Percentiles rank a stretch among this genome's conserved stretches.
These are phyloP conservation scores for Brachypalpus laphriformis DNA, from an alignment of 2,888 invertebrate species.

Conservation along the genomic window DNA sequence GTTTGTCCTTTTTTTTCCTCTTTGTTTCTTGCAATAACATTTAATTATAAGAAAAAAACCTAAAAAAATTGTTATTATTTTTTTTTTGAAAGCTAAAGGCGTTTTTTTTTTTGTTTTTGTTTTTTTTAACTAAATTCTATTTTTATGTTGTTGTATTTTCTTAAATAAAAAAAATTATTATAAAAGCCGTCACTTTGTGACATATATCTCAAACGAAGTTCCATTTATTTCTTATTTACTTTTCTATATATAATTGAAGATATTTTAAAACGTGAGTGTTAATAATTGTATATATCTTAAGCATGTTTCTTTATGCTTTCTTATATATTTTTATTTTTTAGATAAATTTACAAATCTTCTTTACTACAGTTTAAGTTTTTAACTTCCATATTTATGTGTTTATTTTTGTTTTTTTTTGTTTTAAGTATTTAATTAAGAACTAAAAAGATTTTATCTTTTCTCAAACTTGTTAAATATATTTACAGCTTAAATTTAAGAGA, in stretches of 20 bases:
- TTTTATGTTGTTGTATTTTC: conserved; percentile 51
- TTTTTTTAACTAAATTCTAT: conserved; percentile 52
- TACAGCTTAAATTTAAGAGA: conserved; percentile 61
- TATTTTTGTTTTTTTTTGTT: conserved; percentile 16
- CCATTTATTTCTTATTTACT: conserved; percentile 56
- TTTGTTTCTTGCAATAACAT: conserved; percentile 22
- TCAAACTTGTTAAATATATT: conserved; percentile 56
- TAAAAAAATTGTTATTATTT: conserved; percentile 12
- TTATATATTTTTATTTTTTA: conserved; percentile 27
- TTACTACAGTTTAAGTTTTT: conserved; percentile 47
- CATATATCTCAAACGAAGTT: conserved; percentile 74
- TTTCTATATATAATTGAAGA: conserved; percentile 68
- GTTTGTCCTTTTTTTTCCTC: conserved; percentile 40
- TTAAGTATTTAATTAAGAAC: conserved; percentile 67
- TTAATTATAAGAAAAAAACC: conserved; percentile 42
- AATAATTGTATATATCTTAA: conserved; percentile 62
- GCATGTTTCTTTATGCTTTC: conserved; percentile 33
- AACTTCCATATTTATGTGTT: conserved; percentile 58
- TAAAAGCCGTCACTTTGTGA: conserved; percentile 76
- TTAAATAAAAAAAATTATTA: conserved; percentile 73
- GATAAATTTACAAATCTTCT: conserved; percentile 60
- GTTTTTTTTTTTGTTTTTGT: conserved; percentile 41
- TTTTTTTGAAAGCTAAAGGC: conserved; percentile 55
- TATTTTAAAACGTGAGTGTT: conserved; percentile 68
- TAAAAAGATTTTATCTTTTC: conserved; percentile 65